Evolutionary conservation across 2,113 vertebrate genomes (phyloP).

Genomic region (Camelus bactrianus): DNA sequence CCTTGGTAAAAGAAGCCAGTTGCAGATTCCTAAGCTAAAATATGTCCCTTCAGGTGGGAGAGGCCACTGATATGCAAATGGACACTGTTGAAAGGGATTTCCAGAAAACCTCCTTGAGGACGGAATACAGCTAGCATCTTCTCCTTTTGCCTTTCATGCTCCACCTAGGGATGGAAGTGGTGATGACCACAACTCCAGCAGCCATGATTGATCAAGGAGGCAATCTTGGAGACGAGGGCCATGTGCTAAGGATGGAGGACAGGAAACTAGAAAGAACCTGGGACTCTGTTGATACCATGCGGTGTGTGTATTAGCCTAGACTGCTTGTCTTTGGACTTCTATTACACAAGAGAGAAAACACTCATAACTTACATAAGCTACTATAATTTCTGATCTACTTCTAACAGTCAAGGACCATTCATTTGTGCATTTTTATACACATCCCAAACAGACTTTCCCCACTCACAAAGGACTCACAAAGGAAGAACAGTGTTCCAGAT

Average conservation of each 20-base stretch:
- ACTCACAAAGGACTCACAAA: not conserved
- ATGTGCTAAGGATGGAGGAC: not conserved
- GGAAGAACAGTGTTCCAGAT: not conserved
- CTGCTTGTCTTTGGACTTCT: not conserved
- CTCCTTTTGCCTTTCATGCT: not conserved
- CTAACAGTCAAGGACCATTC: not conserved
- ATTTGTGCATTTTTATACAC: not conserved
- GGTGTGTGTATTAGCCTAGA: not conserved
- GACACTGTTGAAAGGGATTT: not conserved
- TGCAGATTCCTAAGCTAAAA: not conserved
- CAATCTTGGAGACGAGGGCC: not conserved
- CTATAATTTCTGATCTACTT: not conserved
- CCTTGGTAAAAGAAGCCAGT: not conserved
- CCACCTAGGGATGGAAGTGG: not conserved
- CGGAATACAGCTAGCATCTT: not conserved
- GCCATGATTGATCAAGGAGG: not conserved
- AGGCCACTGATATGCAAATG: not conserved
- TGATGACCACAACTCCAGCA: not conserved
- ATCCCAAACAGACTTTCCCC: not conserved
- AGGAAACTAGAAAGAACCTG: not conserved
- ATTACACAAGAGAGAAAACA: not conserved
- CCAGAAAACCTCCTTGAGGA: not conserved
- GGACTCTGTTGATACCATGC: not conserved
- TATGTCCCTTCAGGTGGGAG: not conserved
- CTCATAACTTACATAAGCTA: not conserved